Conservation (phyloP, 2,797 vertebrate genomes). For the Takifugu rubripes region DNA sequence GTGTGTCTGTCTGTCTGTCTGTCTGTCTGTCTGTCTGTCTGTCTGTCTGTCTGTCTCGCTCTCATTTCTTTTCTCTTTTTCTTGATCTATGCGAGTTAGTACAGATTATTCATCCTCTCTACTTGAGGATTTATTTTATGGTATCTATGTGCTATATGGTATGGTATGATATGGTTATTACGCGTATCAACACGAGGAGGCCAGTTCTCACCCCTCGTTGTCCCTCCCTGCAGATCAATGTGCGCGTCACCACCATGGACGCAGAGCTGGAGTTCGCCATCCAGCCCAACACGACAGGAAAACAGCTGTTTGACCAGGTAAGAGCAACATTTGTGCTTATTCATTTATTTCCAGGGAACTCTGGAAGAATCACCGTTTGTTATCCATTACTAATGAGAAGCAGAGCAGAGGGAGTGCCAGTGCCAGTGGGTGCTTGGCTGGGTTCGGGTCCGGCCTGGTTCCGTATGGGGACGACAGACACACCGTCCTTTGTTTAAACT, state of each 20-base stretch:
- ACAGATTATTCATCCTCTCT: no score
- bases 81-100: neutral
- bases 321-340: constrained; percentile 1
- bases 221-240: constrained; percentile 82
- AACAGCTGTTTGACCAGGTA: constrained; percentile 97
- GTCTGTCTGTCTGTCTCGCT: neutral
- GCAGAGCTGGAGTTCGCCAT: constrained; percentile 97
- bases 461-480: constrained; percentile 29
- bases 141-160: no score
- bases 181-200: no score
- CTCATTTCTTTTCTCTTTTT: neutral
- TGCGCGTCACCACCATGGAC: constrained; percentile 96
- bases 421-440: constrained; percentile 26
- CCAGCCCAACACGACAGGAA: constrained; percentile 95
- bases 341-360: neutral
- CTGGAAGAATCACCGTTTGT: constrained; percentile 18
- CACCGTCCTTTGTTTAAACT: constrained; percentile 36
- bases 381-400: constrained; percentile 11
- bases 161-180: no score
- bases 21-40: neutral
- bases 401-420: constrained; percentile 2
- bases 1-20: neutral
- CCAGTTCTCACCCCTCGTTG: neutral
- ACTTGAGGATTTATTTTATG: no score
- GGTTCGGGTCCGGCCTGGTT: constrained; percentile 38